phyloP scores from a whole-genome alignment of 2,797 vertebrate species.

The Onychomys torridus region DNA sequence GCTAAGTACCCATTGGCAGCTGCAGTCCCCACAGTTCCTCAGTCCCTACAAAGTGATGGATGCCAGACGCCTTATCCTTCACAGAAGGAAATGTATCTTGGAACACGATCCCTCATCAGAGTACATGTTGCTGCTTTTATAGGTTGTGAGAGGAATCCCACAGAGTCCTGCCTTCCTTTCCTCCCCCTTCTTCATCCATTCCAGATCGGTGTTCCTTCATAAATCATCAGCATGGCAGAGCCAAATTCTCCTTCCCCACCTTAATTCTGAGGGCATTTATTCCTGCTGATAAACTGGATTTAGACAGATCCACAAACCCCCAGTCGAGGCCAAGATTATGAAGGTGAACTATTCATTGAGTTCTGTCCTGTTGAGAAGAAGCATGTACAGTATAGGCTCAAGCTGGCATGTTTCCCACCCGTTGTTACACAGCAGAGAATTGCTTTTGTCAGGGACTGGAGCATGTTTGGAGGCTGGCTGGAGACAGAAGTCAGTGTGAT shows the following conservation, averaged over 20 bases:
- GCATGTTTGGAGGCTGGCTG: conserved; percentile 62
- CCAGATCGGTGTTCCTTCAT: conserved; percentile 74
- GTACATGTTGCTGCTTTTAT: conserved; percentile 81
- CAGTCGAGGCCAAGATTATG: conserved; percentile 46
- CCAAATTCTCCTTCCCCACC: conserved; percentile 78
- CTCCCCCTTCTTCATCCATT: conserved; percentile 66
- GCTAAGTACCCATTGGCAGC: conserved; percentile 38
- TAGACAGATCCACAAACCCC: conserved; percentile 80
- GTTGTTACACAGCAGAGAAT: conserved; percentile 77
- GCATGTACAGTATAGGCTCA: conserved; percentile 29
- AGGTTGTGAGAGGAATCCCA: conserved; percentile 81
- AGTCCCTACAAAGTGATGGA: conserved; percentile 72
- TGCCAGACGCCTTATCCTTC: conserved; percentile 77
- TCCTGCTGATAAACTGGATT: conserved; percentile 86
- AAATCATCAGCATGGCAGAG: conserved; percentile 83
- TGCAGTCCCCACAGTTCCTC: not conserved
- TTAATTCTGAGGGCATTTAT: conserved; percentile 82
- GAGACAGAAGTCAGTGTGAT: conserved; percentile 62
- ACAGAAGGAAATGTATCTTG: conserved; percentile 66
- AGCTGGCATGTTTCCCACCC: conserved; percentile 57
- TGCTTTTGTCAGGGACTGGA: conserved; percentile 66
- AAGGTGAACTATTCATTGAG: conserved; percentile 77
- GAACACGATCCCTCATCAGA: conserved; percentile 63
- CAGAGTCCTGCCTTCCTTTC: conserved; percentile 75
- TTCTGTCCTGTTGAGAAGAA: conserved; percentile 68